phyloP scores from a whole-genome alignment of 1,140 invertebrate genomes.

The Agraylea sexmaculata region DNA sequence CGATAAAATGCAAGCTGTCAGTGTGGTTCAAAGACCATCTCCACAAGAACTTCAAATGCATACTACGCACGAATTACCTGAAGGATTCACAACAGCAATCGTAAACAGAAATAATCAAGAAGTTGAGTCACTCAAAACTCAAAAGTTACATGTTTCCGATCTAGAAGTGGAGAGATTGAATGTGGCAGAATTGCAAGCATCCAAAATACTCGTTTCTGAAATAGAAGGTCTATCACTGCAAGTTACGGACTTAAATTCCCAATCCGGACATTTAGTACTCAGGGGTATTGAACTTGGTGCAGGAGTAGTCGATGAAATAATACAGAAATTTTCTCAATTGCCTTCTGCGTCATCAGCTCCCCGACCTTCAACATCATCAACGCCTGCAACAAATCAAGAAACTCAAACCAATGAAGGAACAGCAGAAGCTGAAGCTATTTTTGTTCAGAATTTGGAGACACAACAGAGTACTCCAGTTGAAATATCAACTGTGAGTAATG shows the following conservation, averaged over 20 bases:
- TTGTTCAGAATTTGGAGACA: background rate
- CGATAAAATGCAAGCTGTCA: slow-evolving; percentile 17
- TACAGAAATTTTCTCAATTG: slow-evolving; percentile 40
- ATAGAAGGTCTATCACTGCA: slow-evolving; percentile 59
- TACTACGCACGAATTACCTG: slow-evolving; percentile 1
- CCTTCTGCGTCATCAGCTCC: slow-evolving; percentile 22
- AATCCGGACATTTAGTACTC: slow-evolving; percentile 49
- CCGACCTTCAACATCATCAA: background rate
- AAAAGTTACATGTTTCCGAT: slow-evolving; percentile 55
- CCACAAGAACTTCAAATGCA: background rate
- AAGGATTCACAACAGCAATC: background rate
- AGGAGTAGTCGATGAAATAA: slow-evolving; percentile 48
- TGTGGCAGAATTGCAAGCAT: slow-evolving; percentile 62
- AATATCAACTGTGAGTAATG: background rate
- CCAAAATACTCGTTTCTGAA: slow-evolving; percentile 65
- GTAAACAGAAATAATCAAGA: slow-evolving; percentile 10
- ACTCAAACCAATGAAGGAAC: slow-evolving; percentile 32
- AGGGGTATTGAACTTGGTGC: slow-evolving; percentile 53
- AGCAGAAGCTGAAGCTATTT: slow-evolving; percentile 4
- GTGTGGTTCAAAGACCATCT: background rate
- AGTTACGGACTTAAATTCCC: slow-evolving; percentile 52
- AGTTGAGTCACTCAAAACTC: slow-evolving; percentile 35
- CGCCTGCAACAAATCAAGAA: slow-evolving; percentile 28
- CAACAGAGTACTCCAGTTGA: slow-evolving; percentile 3
- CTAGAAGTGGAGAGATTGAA: slow-evolving; percentile 63